These are phyloP conservation scores for Acomys russatus DNA, from an alignment of 2,797 vertebrate species.

Conservation along the genomic window DNA sequence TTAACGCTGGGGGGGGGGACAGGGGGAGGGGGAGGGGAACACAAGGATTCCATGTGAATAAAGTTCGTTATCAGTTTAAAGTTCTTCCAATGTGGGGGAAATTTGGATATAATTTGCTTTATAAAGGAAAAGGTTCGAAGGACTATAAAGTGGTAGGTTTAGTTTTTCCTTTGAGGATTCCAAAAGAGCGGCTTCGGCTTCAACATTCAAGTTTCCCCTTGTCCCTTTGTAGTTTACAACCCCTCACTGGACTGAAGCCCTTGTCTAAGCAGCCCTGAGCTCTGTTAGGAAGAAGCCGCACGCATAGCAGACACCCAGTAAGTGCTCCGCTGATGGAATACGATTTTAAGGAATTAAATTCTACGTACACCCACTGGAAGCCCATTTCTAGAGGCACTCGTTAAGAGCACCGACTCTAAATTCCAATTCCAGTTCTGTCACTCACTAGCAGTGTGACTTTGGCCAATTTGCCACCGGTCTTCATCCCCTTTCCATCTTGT, in stretches of 20 bases:
- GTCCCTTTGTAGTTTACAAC: not conserved
- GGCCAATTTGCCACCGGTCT: not conserved
- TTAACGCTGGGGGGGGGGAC: not conserved
- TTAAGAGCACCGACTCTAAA: not conserved
- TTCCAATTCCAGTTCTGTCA: not conserved
- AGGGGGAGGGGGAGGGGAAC: too few relatives aligned
- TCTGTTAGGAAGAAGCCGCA: not conserved
- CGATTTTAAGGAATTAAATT: conserved; percentile 39
- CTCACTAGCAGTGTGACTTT: not conserved
- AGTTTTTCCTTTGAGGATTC: not conserved
- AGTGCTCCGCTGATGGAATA: not conserved
- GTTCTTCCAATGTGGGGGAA: not conserved
- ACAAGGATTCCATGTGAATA: not conserved
- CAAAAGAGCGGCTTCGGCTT: not conserved
- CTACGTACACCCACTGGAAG: not conserved
- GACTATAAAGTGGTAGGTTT: conserved; percentile 10
- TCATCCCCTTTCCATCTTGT: not conserved
- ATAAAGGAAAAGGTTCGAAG: conserved; percentile 11
- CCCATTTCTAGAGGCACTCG: not conserved
- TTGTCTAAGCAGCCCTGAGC: not conserved
- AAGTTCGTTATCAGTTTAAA: conserved; percentile 48
- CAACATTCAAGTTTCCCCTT: conserved; percentile 16
- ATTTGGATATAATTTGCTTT: conserved; percentile 43
- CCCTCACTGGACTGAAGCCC: not conserved
- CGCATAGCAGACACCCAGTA: not conserved